These are phyloP conservation scores for Pterocles gutturalis DNA, from an alignment of 2,113 vertebrate genomes.

Conservation along the genomic window DNA sequence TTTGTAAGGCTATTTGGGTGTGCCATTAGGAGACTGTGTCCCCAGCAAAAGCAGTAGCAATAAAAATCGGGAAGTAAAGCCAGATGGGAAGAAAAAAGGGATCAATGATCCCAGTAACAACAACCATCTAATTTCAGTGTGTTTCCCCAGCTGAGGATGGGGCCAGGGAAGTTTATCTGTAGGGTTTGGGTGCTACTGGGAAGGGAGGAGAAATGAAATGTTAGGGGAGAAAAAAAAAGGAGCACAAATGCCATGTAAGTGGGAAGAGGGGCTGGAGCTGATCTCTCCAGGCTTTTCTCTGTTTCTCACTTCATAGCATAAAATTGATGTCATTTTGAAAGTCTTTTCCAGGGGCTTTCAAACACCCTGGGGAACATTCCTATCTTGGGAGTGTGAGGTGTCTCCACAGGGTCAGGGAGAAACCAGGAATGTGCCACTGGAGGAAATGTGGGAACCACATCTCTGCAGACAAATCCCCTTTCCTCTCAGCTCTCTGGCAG, in stretches of 20 bases:
- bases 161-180: not conserved
- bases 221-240: not conserved
- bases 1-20: conserved; percentile 18
- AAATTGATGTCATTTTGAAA: not conserved
- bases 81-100: conserved; percentile 29
- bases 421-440: not conserved
- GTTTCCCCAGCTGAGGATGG: not conserved
- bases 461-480: not conserved
- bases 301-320: not conserved
- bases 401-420: not conserved
- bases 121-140: not conserved
- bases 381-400: not conserved
- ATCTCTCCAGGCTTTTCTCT: not conserved
- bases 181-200: not conserved
- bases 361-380: not conserved
- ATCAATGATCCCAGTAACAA: not conserved
- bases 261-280: not conserved
- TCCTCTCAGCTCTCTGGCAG: not conserved
- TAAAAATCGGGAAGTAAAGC: conserved; percentile 27
- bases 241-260: not conserved
- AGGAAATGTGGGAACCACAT: not conserved
- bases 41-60: not conserved
- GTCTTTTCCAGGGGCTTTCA: not conserved
- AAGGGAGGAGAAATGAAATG: not conserved
- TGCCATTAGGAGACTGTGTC: conserved; percentile 8